Evolutionary conservation across 2,888 invertebrate species (phyloP).

Genomic region (Orthonevra nobilis): DNA sequence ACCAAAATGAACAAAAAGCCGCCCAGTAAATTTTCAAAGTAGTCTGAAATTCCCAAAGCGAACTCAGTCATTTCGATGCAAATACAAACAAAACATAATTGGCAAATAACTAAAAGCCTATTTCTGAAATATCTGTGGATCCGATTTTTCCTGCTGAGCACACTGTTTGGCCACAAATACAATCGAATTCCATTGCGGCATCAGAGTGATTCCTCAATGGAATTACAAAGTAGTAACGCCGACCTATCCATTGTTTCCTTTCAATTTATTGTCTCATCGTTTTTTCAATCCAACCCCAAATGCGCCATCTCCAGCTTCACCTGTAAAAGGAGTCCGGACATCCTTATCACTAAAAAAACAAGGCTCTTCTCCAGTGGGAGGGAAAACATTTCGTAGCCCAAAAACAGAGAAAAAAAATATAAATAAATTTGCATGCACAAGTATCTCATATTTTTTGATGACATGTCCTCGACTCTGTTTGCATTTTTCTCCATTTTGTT

Average conservation of each 20-base stretch:
- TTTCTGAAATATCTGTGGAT: too few relatives aligned
- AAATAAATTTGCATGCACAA: conserved; percentile 33
- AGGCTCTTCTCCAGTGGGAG: conserved; percentile 3
- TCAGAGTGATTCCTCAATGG: conserved; percentile 42
- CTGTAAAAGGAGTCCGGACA: conserved; percentile 20
- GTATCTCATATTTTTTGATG: conserved; percentile 47
- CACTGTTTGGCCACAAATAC: neutral
- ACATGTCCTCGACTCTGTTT: neutral
- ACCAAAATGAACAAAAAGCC: too few relatives aligned
- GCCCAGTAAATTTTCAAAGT: too few relatives aligned
- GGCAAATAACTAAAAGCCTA: too few relatives aligned
- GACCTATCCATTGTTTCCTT: conserved; percentile 31
- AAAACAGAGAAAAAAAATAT: too few relatives aligned
- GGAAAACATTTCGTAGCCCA: too few relatives aligned
- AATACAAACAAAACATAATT: too few relatives aligned
- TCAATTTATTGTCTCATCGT: conserved; percentile 49
- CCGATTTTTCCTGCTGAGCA: neutral
- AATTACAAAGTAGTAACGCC: conserved; percentile 12
- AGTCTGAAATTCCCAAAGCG: too few relatives aligned
- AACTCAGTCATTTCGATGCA: too few relatives aligned
- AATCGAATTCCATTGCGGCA: neutral
- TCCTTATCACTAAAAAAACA: conserved; percentile 46
- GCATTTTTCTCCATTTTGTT: conserved; percentile 16
- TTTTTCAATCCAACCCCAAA: too few relatives aligned
- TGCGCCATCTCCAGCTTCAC: conserved; percentile 35